Conservation (phyloP, 2,888 invertebrate species). For the Eristalis tenax region DNA sequence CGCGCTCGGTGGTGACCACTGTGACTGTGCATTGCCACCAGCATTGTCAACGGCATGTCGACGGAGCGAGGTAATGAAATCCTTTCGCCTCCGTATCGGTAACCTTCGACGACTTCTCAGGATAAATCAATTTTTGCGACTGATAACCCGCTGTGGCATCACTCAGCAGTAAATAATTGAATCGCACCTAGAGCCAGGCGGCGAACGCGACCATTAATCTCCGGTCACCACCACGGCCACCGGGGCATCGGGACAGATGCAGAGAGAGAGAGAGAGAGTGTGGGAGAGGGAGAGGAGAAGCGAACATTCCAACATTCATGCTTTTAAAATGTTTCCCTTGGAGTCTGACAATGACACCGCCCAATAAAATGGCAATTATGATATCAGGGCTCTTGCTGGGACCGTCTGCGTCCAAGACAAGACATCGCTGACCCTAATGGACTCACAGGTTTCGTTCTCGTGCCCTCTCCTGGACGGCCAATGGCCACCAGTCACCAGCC, state of each 20-base stretch:
- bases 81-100: slow-evolving; percentile 50
- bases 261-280: no score
- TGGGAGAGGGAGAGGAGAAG: no score
- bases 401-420: slow-evolving; percentile 34
- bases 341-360: slow-evolving; percentile 62
- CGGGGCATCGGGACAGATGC: slow-evolving; percentile 14
- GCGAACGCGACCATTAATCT: slow-evolving; percentile 53
- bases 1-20: slow-evolving; percentile 8
- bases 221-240: background rate
- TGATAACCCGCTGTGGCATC: slow-evolving; percentile 68
- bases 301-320: background rate
- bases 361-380: slow-evolving; percentile 72
- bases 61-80: slow-evolving; percentile 48
- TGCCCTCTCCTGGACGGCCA: background rate
- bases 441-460: slow-evolving; percentile 53
- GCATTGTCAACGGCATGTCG: slow-evolving; percentile 15
- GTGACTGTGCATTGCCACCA: slow-evolving; percentile 19
- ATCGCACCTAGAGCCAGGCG: slow-evolving; percentile 57
- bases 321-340: slow-evolving; percentile 49
- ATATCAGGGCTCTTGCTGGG: slow-evolving; percentile 52
- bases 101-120: slow-evolving; percentile 64
- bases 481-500: background rate
- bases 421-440: slow-evolving; percentile 70
- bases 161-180: slow-evolving; percentile 71
- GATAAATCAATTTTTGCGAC: slow-evolving; percentile 70